A percentile compares a stretch with the other conserved stretches of the same genome.
These are phyloP conservation scores for Pterobdella sp. DNA, from an alignment of 2,888 invertebrate genomes.

Conservation along the genomic window DNA sequence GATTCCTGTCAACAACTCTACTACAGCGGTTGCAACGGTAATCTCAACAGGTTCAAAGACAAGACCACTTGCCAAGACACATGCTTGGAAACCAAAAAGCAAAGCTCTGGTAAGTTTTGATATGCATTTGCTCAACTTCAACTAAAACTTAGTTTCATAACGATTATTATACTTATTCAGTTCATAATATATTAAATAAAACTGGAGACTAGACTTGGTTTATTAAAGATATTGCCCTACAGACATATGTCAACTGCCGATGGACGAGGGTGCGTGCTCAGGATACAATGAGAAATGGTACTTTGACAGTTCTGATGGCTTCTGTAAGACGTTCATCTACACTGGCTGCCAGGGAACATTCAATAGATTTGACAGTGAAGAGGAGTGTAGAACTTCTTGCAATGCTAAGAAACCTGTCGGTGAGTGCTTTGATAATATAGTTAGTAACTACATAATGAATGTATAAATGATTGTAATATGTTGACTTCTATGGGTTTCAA, in stretches of 20 bases:
- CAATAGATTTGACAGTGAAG: constrained; percentile 44
- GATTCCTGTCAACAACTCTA: constrained; percentile 57
- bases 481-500: too few species aligned
- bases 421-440: constrained; percentile 18
- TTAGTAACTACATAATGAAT: background rate
- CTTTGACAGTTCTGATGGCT: constrained; percentile 67
- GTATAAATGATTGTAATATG: too few species aligned
- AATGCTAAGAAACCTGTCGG: constrained; percentile 34
- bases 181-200: too few species aligned
- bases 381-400: constrained; percentile 38
- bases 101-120: constrained; percentile 9
- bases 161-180: background rate
- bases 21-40: constrained; percentile 84
- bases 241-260: constrained; percentile 34
- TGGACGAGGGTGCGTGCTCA: constrained; percentile 28
- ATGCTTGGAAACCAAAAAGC: constrained; percentile 25
- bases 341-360: constrained; percentile 83
- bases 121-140: background rate
- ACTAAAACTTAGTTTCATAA: background rate
- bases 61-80: constrained; percentile 32
- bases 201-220: too few species aligned
- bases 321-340: constrained; percentile 66
- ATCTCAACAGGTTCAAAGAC: constrained; percentile 75
- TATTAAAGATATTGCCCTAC: too few species aligned
- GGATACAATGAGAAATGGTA: constrained; percentile 58